A percentile compares a stretch with the other conserved stretches of the same genome.
Conservation (phyloP, 1,140 invertebrate genomes). For the Frieseomelitta varia region DNA sequence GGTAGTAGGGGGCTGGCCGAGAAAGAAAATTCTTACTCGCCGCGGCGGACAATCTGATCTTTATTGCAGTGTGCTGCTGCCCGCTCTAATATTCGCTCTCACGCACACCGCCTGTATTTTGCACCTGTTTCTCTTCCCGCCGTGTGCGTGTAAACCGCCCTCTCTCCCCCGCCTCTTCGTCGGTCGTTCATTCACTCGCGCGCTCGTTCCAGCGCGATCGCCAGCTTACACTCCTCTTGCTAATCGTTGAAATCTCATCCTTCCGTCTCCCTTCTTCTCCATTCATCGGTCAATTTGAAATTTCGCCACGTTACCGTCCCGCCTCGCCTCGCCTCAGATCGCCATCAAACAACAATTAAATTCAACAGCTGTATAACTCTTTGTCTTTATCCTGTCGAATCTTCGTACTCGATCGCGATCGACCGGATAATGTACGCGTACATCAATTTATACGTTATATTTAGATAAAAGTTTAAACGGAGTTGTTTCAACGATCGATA, state of each 20-base stretch:
- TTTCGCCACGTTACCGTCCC: constrained; percentile 22
- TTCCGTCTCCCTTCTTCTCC: background rate
- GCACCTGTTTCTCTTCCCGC: constrained; percentile 23
- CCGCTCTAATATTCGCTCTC: constrained; percentile 28
- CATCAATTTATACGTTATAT: too few relatives aligned
- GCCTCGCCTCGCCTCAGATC: background rate
- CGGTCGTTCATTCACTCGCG: constrained; percentile 6
- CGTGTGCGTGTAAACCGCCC: background rate
- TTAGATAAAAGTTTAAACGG: too few relatives aligned
- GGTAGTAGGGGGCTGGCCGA: background rate
- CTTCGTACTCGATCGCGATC: background rate
- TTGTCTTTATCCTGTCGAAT: background rate
- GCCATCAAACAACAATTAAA: constrained; percentile 1
- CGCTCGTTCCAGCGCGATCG: constrained; percentile 18
- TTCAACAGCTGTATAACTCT: background rate
- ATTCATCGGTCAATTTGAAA: constrained; percentile 13
- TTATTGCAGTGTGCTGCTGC: constrained; percentile 25
- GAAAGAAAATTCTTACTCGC: constrained; percentile 13
- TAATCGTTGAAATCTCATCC: constrained; percentile 8
- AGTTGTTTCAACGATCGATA: background rate
- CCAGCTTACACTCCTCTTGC: background rate
- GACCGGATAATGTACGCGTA: background rate
- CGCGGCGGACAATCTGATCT: constrained; percentile 4
- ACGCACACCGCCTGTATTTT: constrained; percentile 33
- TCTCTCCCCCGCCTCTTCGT: background rate